Percentiles rank a stretch among this genome's conserved stretches.
Conservation (phyloP, 2,113 vertebrate genomes). For the Rana temporaria region DNA sequence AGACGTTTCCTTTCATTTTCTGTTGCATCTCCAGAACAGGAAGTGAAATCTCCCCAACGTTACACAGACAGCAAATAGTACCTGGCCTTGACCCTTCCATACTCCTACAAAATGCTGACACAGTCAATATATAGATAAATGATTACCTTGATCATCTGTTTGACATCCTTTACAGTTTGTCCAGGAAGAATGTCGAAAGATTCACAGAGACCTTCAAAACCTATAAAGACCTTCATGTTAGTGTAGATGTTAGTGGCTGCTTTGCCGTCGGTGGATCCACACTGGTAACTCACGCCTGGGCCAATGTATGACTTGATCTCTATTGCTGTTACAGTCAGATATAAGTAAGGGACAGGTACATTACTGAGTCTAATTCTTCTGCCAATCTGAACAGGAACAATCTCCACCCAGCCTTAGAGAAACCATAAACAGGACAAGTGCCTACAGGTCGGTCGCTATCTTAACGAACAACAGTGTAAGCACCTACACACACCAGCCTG, state of each 20-base stretch:
- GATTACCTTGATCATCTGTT: conserved; percentile 76
- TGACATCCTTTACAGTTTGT: conserved; percentile 70
- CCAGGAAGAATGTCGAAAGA: conserved; percentile 70
- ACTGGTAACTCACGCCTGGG: neutral
- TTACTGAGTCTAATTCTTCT: conserved; percentile 16
- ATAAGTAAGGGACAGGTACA: neutral
- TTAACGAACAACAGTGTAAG: conserved; percentile 16
- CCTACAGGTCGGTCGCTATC: conserved; percentile 56
- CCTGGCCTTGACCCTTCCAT: too few relatives aligned
- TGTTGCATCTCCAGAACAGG: too few relatives aligned
- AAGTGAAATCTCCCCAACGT: too few relatives aligned
- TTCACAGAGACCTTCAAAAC: conserved; percentile 74
- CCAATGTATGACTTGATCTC: too few relatives aligned
- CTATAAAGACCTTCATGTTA: conserved; percentile 70
- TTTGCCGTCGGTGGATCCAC: neutral
- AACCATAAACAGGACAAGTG: conserved; percentile 58
- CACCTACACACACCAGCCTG: conserved; percentile 13
- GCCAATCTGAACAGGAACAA: conserved; percentile 44
- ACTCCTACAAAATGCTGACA: neutral
- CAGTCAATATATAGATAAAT: neutral
- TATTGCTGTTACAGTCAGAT: neutral
- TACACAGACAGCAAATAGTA: too few relatives aligned
- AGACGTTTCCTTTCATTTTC: too few relatives aligned
- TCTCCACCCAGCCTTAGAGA: conserved; percentile 49
- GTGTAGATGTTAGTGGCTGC: neutral